Evolutionary conservation across 2,888 invertebrate species (phyloP).

Genomic region (Euplagia quadripunctaria): DNA sequence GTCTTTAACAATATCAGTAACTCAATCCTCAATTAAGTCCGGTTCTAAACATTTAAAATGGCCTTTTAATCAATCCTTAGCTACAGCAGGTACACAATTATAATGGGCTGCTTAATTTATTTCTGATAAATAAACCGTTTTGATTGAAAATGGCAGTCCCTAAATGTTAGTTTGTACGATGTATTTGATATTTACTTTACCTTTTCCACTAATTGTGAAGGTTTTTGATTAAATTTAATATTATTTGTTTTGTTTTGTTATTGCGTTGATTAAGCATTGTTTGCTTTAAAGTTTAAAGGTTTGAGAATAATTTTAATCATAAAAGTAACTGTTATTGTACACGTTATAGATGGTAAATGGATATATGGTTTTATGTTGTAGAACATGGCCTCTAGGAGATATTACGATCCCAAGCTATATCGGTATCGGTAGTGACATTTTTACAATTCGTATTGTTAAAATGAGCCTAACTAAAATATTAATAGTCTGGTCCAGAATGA

Average conservation of each 20-base stretch:
- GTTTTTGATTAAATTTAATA: constrained; percentile 1
- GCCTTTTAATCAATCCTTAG: constrained; percentile 29
- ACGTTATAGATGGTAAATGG: background rate
- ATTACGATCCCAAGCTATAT: too few species aligned
- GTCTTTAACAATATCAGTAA: constrained; percentile 20
- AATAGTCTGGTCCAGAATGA: too few species aligned
- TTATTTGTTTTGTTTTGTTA: background rate
- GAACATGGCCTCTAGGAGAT: too few species aligned
- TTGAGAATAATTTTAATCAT: background rate
- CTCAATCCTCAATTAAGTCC: constrained; percentile 28
- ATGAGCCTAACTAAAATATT: too few species aligned
- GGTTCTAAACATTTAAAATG: constrained; percentile 22
- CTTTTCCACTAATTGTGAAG: constrained; percentile 1
- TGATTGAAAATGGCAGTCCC: background rate
- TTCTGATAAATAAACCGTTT: constrained; percentile 11
- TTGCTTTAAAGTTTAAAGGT: background rate
- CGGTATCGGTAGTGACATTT: too few species aligned
- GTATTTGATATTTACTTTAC: constrained; percentile 7
- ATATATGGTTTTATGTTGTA: too few species aligned
- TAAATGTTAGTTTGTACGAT: background rate
- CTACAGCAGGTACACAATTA: constrained; percentile 19
- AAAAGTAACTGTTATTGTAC: background rate
- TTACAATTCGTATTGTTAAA: too few species aligned
- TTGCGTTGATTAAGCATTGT: background rate
- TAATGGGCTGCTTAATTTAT: constrained; percentile 15